These are phyloP conservation scores for Perizoma flavofasciatum DNA, from an alignment of 2,888 invertebrate species.

Conservation along the genomic window DNA sequence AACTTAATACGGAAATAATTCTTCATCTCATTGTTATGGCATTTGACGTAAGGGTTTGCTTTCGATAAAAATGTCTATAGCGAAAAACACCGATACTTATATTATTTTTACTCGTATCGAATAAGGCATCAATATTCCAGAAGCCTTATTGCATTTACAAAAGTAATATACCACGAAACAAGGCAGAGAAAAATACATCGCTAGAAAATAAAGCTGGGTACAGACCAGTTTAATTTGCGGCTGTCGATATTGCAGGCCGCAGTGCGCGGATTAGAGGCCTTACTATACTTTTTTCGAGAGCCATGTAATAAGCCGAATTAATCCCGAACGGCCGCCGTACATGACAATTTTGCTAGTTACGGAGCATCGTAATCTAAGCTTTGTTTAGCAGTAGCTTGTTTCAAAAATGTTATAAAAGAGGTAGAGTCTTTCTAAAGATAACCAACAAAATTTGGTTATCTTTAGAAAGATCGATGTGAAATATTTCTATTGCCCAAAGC, in stretches of 20 bases:
- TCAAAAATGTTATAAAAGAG: slow-evolving; percentile 3
- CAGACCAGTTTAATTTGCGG: slow-evolving; percentile 53
- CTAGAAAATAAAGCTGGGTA: slow-evolving; percentile 36
- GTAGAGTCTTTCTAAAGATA: background rate
- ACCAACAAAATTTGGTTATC: background rate
- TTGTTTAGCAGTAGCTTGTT: slow-evolving; percentile 2
- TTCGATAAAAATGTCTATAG: too few species aligned
- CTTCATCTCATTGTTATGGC: slow-evolving; percentile 18
- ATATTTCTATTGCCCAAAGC: background rate
- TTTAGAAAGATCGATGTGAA: background rate
- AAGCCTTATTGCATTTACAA: background rate
- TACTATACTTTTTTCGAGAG: slow-evolving; percentile 36
- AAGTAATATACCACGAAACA: slow-evolving; percentile 18
- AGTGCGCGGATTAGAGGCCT: slow-evolving; percentile 36
- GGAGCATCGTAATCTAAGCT: slow-evolving; percentile 15
- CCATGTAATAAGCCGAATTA: slow-evolving; percentile 42
- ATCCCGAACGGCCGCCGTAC: slow-evolving; percentile 31
- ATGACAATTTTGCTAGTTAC: slow-evolving; percentile 27
- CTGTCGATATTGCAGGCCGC: slow-evolving; percentile 57
- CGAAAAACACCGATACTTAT: too few species aligned
- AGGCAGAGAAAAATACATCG: slow-evolving; percentile 19
- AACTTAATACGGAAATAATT: slow-evolving; percentile 23
- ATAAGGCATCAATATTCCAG: background rate
- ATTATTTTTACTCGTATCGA: too few species aligned
- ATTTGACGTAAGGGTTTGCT: slow-evolving; percentile 14